phyloP scores from a whole-genome alignment of 2,113 vertebrate genomes.

The Trematomus loennbergii region DNA sequence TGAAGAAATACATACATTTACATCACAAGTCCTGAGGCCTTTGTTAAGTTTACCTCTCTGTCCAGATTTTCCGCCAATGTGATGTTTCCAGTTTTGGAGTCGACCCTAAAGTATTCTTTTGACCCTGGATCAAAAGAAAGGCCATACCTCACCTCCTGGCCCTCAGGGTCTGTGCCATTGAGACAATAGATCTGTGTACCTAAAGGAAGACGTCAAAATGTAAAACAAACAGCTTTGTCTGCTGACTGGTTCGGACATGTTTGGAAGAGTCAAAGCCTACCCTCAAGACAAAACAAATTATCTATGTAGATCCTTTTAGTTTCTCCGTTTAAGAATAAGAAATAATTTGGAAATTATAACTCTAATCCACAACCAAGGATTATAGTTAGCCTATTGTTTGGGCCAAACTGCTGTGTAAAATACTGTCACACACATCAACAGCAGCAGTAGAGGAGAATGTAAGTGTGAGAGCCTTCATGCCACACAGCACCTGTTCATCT shows the following conservation, averaged over 20 bases:
- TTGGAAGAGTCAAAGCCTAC: background rate
- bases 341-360: background rate
- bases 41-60: slow-evolving; percentile 88
- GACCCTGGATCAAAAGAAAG: slow-evolving; percentile 90
- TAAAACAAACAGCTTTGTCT: background rate
- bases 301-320: background rate
- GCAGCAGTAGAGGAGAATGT: slow-evolving; percentile 44
- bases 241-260: background rate
- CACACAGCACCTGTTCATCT: slow-evolving; percentile 55
- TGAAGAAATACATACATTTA: background rate
- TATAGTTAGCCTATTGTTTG: background rate
- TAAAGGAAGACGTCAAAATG: slow-evolving; percentile 56
- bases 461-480: slow-evolving; percentile 21
- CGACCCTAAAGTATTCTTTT: slow-evolving; percentile 89
- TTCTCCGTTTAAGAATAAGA: background rate
- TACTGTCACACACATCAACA: slow-evolving; percentile 50
- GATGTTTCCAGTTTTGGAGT: slow-evolving; percentile 89
- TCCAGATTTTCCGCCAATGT: slow-evolving; percentile 92
- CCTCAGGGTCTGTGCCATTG: slow-evolving; percentile 96
- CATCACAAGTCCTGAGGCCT: background rate
- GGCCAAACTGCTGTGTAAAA: slow-evolving; percentile 17
- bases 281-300: background rate
- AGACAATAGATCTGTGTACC: slow-evolving; percentile 93
- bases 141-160: slow-evolving; percentile 89
- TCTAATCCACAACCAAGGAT: background rate